Evolutionary conservation across 1,140 invertebrate genomes (phyloP).

Genomic region (Eulimnadia texana): DNA sequence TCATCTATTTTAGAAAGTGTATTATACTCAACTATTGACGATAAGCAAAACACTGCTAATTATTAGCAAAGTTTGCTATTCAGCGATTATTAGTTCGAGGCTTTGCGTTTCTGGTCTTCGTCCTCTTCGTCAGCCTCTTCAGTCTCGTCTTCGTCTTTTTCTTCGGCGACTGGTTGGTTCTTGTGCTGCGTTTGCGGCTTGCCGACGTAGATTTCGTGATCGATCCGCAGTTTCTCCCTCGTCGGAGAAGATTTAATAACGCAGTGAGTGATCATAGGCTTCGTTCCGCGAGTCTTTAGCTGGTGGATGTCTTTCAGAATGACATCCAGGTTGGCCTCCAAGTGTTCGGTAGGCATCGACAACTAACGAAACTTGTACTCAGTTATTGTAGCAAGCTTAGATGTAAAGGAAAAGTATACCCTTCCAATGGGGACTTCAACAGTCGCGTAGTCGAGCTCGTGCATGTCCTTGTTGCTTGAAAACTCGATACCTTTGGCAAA

Average conservation of each 20-base stretch:
- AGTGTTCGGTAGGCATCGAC: conserved; percentile 46
- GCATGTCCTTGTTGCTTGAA: conserved; percentile 41
- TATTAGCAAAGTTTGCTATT: too few relatives aligned
- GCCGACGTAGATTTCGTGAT: conserved; percentile 29
- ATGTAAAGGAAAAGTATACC: conserved; percentile 31
- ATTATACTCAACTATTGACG: too few relatives aligned
- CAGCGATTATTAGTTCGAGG: background rate
- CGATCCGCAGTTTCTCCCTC: conserved; percentile 46
- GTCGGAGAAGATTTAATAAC: conserved; percentile 38
- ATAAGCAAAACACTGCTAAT: too few relatives aligned
- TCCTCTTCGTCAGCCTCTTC: conserved; percentile 1
- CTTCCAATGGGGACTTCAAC: conserved; percentile 48
- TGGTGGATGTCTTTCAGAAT: conserved; percentile 45
- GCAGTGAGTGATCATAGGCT: conserved; percentile 47
- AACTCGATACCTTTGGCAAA: conserved; percentile 52
- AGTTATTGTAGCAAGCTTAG: background rate
- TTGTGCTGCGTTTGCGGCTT: conserved; percentile 14
- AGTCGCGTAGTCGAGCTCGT: conserved; percentile 49
- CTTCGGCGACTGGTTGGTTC: conserved; percentile 23
- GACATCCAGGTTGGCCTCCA: conserved; percentile 52
- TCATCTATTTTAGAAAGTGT: too few relatives aligned
- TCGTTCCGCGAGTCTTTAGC: conserved; percentile 42
- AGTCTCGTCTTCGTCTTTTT: conserved; percentile 22
- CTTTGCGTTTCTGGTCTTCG: background rate
- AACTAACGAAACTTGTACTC: conserved; percentile 36